Percentiles rank a stretch among this genome's conserved stretches.
These are phyloP conservation scores for Clupea harengus DNA, from an alignment of 2,113 vertebrate species.

Conservation along the genomic window DNA sequence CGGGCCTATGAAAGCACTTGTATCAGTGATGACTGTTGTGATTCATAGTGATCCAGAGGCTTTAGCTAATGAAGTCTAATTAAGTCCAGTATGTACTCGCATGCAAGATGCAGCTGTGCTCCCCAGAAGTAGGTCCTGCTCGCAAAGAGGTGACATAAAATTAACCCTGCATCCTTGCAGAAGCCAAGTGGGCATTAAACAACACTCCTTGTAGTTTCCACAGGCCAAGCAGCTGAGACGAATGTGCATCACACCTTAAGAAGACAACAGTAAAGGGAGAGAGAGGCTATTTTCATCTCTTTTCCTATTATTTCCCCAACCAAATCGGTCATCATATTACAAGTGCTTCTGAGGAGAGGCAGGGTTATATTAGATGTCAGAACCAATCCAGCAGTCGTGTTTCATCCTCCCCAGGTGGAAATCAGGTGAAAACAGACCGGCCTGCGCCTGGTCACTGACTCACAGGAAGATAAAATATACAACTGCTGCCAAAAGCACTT, in stretches of 20 bases:
- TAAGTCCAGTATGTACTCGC: conserved; percentile 20
- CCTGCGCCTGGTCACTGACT: not conserved
- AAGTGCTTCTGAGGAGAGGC: conserved; percentile 2
- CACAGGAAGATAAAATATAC: not conserved
- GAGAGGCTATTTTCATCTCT: not conserved
- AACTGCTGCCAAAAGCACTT: conserved; percentile 17
- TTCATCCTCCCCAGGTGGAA: conserved; percentile 13
- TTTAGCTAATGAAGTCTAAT: conserved; percentile 26
- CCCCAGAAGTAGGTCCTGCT: conserved; percentile 4
- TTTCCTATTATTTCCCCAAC: not conserved
- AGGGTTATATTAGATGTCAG: conserved; percentile 45
- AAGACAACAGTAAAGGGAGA: not conserved
- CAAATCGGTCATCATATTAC: conserved; percentile 27
- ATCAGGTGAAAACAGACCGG: conserved; percentile 4
- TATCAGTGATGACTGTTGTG: not conserved
- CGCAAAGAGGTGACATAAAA: not conserved
- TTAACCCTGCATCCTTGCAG: conserved; percentile 20
- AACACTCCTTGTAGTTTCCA: not conserved
- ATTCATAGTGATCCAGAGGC: conserved; percentile 15
- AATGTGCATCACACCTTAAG: not conserved
- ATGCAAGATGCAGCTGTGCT: not conserved
- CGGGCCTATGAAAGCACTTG: not conserved
- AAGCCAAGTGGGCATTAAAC: not conserved
- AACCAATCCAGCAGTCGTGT: conserved; percentile 29
- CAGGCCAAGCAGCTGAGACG: not conserved